Percentiles rank a stretch among this genome's conserved stretches.
Conservation (phyloP, 2,797 vertebrate species). For the Propithecus perrieri region DNA sequence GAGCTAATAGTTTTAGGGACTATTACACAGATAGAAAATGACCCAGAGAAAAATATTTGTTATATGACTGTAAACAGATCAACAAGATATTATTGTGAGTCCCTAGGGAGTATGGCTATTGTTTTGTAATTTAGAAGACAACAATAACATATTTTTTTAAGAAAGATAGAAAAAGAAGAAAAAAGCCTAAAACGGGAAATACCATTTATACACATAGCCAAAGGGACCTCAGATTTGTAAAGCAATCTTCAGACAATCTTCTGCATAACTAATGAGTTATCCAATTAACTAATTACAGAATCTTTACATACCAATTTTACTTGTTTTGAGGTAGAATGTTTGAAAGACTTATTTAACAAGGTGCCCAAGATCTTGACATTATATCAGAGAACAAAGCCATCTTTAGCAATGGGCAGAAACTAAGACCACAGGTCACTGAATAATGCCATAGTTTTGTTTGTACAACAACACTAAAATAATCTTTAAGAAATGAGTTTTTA, state of each 20-base stretch:
- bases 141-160: neutral
- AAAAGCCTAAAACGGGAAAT: neutral
- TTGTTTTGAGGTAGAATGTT: constrained; percentile 10
- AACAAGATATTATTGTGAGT: neutral
- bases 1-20: neutral
- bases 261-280: neutral
- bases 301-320: constrained; percentile 31
- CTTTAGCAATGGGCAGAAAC: constrained; percentile 50
- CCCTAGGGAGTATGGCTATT: neutral
- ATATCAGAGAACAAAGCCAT: constrained; percentile 53
- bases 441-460: constrained; percentile 26
- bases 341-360: constrained; percentile 25
- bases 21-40: neutral
- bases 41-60: neutral
- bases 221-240: constrained; percentile 32
- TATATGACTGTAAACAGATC: neutral
- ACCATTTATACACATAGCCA: constrained; percentile 15
- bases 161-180: neutral
- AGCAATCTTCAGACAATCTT: neutral
- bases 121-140: constrained; percentile 8
- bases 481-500: constrained; percentile 19
- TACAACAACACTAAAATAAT: constrained; percentile 54
- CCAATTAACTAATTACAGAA: constrained; percentile 20
- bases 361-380: constrained; percentile 5
- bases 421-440: constrained; percentile 44